phyloP scores from a whole-genome alignment of 1,140 invertebrate species.

The Chymomyza costata region DNA sequence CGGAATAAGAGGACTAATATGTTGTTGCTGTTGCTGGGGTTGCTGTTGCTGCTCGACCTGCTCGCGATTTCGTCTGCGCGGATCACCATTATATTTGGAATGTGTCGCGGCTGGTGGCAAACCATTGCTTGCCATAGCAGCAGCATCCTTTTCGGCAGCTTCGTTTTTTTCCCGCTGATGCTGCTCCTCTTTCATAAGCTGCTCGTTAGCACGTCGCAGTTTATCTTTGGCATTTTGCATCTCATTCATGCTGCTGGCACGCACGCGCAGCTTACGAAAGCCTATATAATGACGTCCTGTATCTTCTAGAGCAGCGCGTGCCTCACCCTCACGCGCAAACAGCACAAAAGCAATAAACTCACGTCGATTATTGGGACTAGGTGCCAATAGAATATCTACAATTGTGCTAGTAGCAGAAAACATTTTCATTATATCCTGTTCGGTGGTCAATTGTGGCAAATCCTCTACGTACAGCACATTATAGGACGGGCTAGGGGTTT shows the following conservation, averaged over 20 bases:
- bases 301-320: slow-evolving; percentile 78
- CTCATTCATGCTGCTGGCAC: slow-evolving; percentile 76
- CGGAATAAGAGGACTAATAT: too few species aligned
- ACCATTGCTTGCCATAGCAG: slow-evolving; percentile 16
- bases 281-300: slow-evolving; percentile 78
- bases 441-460: slow-evolving; percentile 84
- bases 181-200: slow-evolving; percentile 64
- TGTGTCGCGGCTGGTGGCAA: too few species aligned
- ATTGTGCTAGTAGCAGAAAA: slow-evolving; percentile 83
- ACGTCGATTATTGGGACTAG: slow-evolving; percentile 78
- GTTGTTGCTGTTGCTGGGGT: slow-evolving; percentile 14
- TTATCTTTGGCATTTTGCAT: slow-evolving; percentile 77
- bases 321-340: slow-evolving; percentile 83
- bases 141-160: slow-evolving; percentile 13
- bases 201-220: slow-evolving; percentile 71
- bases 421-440: slow-evolving; percentile 85
- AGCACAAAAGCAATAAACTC: slow-evolving; percentile 83
- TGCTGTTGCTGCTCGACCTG: too few species aligned
- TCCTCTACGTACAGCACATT: slow-evolving; percentile 81
- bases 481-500: slow-evolving; percentile 62
- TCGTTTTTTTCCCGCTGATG: slow-evolving; percentile 32
- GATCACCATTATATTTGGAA: slow-evolving; percentile 8
- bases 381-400: slow-evolving; percentile 81
- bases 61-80: slow-evolving; percentile 21
- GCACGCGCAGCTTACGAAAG: slow-evolving; percentile 77